Evolutionary conservation across 2,113 vertebrate species (phyloP).

Genomic region (Zosterops hypoxanthus): DNA sequence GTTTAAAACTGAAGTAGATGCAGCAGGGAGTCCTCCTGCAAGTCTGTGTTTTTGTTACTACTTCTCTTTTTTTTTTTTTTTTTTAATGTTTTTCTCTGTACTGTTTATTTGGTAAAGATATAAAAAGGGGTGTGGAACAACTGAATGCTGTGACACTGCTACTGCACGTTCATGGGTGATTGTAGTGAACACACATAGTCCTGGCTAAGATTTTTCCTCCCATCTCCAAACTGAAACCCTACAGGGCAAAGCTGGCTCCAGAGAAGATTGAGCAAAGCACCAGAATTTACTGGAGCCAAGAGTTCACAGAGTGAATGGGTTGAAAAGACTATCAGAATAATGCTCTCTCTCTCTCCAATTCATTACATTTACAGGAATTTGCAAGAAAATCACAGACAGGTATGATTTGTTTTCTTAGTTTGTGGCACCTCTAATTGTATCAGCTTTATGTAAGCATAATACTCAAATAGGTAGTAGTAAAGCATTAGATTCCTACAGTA

Average conservation of each 20-base stretch:
- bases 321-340: not conserved
- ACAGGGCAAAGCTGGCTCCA: not conserved
- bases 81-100: not conserved
- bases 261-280: not conserved
- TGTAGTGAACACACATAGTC: rapidly evolving
- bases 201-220: not conserved
- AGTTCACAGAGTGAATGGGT: not conserved
- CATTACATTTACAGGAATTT: not conserved
- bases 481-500: not conserved
- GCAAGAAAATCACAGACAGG: not conserved
- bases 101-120: not conserved
- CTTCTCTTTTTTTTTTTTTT: not conserved
- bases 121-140: not conserved
- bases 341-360: not conserved
- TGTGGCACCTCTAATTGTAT: not conserved
- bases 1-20: not conserved
- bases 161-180: not conserved
- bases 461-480: not conserved
- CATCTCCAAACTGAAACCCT: not conserved
- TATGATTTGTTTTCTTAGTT: not conserved
- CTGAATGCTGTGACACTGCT: not conserved
- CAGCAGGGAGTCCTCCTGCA: not conserved
- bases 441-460: not conserved
- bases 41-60: not conserved
- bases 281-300: not conserved